Percentiles rank a stretch among this genome's conserved stretches.
phyloP scores from a whole-genome alignment of 2,888 invertebrate species.

The Cosmorhoe ocellata region DNA sequence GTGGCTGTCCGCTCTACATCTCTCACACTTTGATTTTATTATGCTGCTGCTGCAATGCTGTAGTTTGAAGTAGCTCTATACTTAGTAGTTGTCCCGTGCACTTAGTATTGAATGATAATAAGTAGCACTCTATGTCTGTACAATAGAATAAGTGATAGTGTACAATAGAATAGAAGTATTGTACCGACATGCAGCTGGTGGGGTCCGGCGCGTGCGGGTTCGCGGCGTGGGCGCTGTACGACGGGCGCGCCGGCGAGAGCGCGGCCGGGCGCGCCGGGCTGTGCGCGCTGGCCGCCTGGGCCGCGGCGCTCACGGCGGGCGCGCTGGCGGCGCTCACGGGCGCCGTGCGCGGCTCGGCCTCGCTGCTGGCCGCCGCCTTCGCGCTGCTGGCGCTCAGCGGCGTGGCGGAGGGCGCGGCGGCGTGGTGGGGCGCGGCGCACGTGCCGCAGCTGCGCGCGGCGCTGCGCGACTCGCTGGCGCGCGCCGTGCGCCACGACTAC shows the following conservation, averaged over 20 bases:
- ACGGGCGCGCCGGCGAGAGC: slow-evolving; percentile 56
- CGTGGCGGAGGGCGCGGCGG: slow-evolving; percentile 67
- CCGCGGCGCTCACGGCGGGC: slow-evolving; percentile 54
- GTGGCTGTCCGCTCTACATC: too few species aligned
- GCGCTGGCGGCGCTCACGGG: slow-evolving; percentile 58
- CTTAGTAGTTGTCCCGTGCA: too few species aligned
- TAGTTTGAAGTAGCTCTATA: too few species aligned
- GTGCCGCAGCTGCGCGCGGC: slow-evolving; percentile 57
- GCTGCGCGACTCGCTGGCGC: slow-evolving; percentile 53
- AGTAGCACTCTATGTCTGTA: too few species aligned
- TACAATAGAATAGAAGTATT: too few species aligned
- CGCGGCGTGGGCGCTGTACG: slow-evolving; percentile 69
- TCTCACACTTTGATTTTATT: too few species aligned
- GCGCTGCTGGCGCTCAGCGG: slow-evolving; percentile 64
- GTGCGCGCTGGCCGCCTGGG: slow-evolving; percentile 62
- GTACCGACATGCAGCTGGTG: too few species aligned
- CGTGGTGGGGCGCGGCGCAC: slow-evolving; percentile 73
- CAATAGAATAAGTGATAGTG: too few species aligned
- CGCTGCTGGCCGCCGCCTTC: slow-evolving; percentile 63
- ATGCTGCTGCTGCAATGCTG: too few species aligned
- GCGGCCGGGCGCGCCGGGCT: slow-evolving; percentile 64
- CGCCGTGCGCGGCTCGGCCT: slow-evolving; percentile 52
- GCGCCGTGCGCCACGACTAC: slow-evolving; percentile 60
- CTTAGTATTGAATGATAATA: too few species aligned
- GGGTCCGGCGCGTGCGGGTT: slow-evolving; percentile 60